Evolutionary conservation across 1,140 invertebrate genomes (phyloP).

Genomic region (Tetranychus urticae): DNA sequence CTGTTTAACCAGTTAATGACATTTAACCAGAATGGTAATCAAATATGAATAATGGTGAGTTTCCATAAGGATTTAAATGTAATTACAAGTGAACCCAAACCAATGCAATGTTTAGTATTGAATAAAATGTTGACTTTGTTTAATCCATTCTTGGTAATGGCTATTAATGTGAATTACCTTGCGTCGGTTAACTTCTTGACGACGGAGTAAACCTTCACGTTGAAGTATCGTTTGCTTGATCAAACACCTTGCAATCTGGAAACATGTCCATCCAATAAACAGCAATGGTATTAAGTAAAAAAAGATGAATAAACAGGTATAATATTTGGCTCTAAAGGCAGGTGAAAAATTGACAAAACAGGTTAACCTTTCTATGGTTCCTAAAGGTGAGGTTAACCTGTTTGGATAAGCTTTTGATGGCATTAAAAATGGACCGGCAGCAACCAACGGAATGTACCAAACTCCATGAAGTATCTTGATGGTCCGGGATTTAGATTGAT

Average conservation of each 20-base stretch:
- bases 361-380: conserved; percentile 19
- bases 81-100: no score
- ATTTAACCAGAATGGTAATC: no score
- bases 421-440: conserved; percentile 21
- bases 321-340: conserved; percentile 21
- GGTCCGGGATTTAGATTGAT: conserved; percentile 21
- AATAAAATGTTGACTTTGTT: background rate
- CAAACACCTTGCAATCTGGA: conserved; percentile 21
- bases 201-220: conserved; percentile 14
- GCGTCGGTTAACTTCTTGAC: conserved; percentile 17
- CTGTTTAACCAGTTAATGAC: no score
- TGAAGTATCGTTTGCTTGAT: conserved; percentile 16
- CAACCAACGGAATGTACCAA: conserved; percentile 22
- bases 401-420: conserved; percentile 14
- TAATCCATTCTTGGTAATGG: background rate
- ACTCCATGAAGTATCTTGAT: conserved; percentile 20
- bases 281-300: conserved; percentile 23
- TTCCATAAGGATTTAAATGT: no score
- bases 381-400: conserved; percentile 19
- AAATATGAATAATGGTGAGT: no score
- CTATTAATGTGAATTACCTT: conserved; percentile 13
- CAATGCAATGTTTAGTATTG: no score
- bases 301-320: conserved; percentile 22
- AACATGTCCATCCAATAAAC: conserved; percentile 23
- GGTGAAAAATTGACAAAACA: conserved; percentile 20